Evolutionary conservation across 2,888 invertebrate genomes (phyloP), one percentile per base, ranked within the genome.

Genomic region (Oligia fasciuncula): DNA sequence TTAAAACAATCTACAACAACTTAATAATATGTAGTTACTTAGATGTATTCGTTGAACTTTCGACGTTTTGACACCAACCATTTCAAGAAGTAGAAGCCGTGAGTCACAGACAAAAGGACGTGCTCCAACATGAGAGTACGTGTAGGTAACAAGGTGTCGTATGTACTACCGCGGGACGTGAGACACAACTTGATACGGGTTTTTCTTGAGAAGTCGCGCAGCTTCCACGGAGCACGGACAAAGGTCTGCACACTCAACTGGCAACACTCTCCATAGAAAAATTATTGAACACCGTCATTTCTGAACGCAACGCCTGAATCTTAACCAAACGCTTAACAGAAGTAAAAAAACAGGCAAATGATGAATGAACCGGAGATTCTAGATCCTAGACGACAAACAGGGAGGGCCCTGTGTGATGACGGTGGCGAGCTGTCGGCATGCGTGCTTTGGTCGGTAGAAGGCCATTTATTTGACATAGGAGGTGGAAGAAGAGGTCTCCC

Each of bases 151-250:
- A 43, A 79, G 81, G 81, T 87, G 85, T 81, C 75, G 62, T 23
- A 43, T 85, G 73, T 63, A 78, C 73, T 62, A 14, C 46, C 60
- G 14, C 19, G 19, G 13, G 40, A 80, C 68, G 67, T 87, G 84
- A 75, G 60, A 77, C 46, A 13, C 29, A 65, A 76, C 19, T 67
- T 76, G 87, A 85, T 79, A 80, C 75, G 67, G 65, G 87, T 73
- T 79, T 75, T 87, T 84, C 74, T 77, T n/a, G 76, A 62, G 72
- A 85, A 77, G 14, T 60, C 51, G 19, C 79, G 70, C 85, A 87
- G 85, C 87, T 70, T 85, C 87, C 81, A 63, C 8, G 14, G 40
- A 40, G 4, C 17, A 5, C 2, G 8, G 0, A 0, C 54, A 3
- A 87, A 76, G 87, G 87, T 78, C 19, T 80, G 11, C 60, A 60